phyloP scores from a whole-genome alignment of 2,797 vertebrate species.

The Diplodus puntazzo region DNA sequence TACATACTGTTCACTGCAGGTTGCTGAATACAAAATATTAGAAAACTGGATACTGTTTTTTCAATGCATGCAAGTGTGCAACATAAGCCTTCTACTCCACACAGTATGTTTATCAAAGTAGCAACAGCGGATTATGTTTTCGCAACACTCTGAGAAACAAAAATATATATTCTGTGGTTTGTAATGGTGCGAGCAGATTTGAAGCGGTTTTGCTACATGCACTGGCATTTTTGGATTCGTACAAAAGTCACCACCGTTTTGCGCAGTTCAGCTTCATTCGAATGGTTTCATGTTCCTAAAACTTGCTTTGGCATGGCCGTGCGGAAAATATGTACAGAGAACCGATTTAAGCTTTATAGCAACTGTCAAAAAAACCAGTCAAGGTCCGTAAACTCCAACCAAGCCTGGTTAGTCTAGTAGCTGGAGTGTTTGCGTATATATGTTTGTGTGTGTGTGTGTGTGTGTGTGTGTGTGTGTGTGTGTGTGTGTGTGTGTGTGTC shows the following conservation, averaged over 20 bases:
- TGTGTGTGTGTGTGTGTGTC: conserved; percentile 34
- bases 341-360: conserved; percentile 15
- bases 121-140: conserved; percentile 64
- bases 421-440: conserved; percentile 34
- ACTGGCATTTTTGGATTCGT: conserved; percentile 74
- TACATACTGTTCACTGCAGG: conserved; percentile 70
- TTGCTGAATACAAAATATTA: conserved; percentile 67
- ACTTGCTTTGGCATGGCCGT: conserved; percentile 65
- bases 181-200: conserved; percentile 50
- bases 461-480: conserved; percentile 39
- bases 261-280: conserved; percentile 42
- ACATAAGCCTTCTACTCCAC: conserved; percentile 64
- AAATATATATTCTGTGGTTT: conserved; percentile 46
- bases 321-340: conserved; percentile 53
- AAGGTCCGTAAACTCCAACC: conserved; percentile 55
- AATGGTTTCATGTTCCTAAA: conserved; percentile 47
- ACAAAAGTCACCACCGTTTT: conserved; percentile 61
- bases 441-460: conserved; percentile 38
- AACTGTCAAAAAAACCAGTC: conserved; percentile 46
- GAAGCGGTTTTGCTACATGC: conserved; percentile 83
- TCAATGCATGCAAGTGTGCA: conserved; percentile 75
- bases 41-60: conserved; percentile 65
- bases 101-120: conserved; percentile 80
- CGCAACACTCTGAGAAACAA: conserved; percentile 31
- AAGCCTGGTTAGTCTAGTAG: conserved; percentile 44